These are phyloP conservation scores for Drosophila sulfurigaster DNA, from an alignment of 1,140 invertebrate genomes.

Conservation along the genomic window DNA sequence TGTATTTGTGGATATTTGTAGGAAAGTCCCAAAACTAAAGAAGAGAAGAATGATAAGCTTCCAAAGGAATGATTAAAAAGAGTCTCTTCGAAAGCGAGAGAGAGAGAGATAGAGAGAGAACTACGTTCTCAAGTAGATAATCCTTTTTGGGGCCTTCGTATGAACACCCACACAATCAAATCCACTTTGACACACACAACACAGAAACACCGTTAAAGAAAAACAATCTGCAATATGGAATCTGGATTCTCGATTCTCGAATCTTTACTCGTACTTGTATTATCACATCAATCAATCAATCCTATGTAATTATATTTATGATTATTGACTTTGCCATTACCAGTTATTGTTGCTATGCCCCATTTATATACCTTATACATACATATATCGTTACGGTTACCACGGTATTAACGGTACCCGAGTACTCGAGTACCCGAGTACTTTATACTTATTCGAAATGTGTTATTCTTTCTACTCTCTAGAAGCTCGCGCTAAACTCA, in stretches of 20 bases:
- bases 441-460: constrained; percentile 34
- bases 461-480: constrained; percentile 69
- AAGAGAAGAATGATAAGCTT: neutral
- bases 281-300: constrained; percentile 9
- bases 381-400: constrained; percentile 14
- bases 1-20: neutral
- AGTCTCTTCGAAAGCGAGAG: neutral
- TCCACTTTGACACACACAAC: neutral
- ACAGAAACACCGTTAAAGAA: neutral
- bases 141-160: constrained; percentile 6
- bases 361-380: constrained; percentile 11
- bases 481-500: constrained; percentile 75
- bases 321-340: constrained; percentile 49
- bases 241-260: neutral
- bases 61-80: neutral
- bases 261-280: constrained; percentile 15
- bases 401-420: constrained; percentile 25
- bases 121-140: neutral
- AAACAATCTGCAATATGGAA: constrained; percentile 8
- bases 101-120: no score
- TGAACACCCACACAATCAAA: neutral
- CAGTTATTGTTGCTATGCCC: constrained; percentile 46
- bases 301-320: constrained; percentile 31
- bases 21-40: neutral
- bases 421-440: constrained; percentile 34